Base-by-base conservation (phyloP, 2,797 vertebrate genomes). In the Epinephelus awoara region DNA sequence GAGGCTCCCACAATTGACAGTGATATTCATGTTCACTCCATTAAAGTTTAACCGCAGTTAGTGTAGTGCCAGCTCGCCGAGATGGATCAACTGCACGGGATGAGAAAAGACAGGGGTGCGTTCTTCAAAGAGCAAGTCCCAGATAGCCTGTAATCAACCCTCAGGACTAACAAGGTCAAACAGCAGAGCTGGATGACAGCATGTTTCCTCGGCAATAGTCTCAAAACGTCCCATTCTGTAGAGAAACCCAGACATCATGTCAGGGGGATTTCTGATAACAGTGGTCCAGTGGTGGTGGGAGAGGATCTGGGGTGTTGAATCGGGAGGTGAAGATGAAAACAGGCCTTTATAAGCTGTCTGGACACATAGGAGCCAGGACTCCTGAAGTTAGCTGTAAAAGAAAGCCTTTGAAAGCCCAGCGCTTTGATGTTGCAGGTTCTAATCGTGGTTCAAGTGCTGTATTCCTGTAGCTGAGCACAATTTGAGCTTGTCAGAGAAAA, bases 241-340 rank as follows among this genome's bases (percentile, higher is more conserved):
- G 90, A 94, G 93, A 96, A 96, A 97, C 95, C 95, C 96, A 97
- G 97, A 97, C 96, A 94, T 94, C 90, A 91, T 97, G 96, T 97
- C 96, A 93, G 94, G 55, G 67, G 40, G 52, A 63, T 91, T 87
- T 85, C 92, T 96, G 97, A 98, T 98, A 98, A 95, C 89, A 89
- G 73, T 77, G 89, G 95, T 95, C 96, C 94, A 92, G 94, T 89
- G 92, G 93, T 93, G 93, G 93, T 91, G 92, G 84, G 95, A 96
- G 95, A 96, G 94, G 93, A 95, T 95, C 92, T 93, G 89, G 82
- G 91, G 93, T 94, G 85, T 84, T 96, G 96, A 96, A 96, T 96
- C 95, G 92, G 85, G 90, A 90, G 95, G 94, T 93, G 94, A 95
- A 94, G 96, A 93, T 96, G 96, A 97, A 96, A 96, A 97, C 95